These are phyloP conservation scores for Phyllotis vaccarum DNA, from an alignment of 2,797 vertebrate genomes.

Conservation along the genomic window DNA sequence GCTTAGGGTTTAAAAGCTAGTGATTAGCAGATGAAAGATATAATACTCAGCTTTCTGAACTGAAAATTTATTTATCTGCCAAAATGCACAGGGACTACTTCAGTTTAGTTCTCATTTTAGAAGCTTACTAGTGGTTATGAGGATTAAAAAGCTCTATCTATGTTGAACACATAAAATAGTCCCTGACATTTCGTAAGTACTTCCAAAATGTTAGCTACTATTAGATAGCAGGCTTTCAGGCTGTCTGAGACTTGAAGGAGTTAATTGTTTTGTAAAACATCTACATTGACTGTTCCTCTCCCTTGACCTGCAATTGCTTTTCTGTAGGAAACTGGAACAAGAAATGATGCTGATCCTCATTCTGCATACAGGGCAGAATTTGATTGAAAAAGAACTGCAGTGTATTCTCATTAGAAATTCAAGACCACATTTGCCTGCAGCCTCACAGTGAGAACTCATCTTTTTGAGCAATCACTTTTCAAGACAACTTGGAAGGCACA, in stretches of 20 bases:
- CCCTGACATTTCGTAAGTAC: neutral
- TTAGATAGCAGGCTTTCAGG: neutral
- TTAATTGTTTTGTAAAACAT: slow-evolving; percentile 63
- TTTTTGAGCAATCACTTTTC: slow-evolving; percentile 66
- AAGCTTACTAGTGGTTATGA: neutral
- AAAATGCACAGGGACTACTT: neutral
- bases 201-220: neutral
- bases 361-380: slow-evolving; percentile 61
- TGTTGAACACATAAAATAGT: neutral
- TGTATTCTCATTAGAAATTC: slow-evolving; percentile 71
- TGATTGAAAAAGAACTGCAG: slow-evolving; percentile 59
- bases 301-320: slow-evolving; percentile 48
- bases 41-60: neutral
- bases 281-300: slow-evolving; percentile 19
- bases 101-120: slow-evolving; percentile 6
- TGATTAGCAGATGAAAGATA: neutral
- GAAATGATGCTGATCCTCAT: slow-evolving; percentile 51
- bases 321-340: slow-evolving; percentile 47
- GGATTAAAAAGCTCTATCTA: slow-evolving; percentile 4
- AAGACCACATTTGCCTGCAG: slow-evolving; percentile 54
- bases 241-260: slow-evolving; percentile 41
- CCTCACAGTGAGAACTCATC: slow-evolving; percentile 56
- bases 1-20: neutral
- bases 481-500: slow-evolving; percentile 63
- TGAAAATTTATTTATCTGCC: neutral